These are phyloP conservation scores for Sclerurus mexicanus DNA, from an alignment of 2,113 vertebrate genomes.

Conservation along the genomic window DNA sequence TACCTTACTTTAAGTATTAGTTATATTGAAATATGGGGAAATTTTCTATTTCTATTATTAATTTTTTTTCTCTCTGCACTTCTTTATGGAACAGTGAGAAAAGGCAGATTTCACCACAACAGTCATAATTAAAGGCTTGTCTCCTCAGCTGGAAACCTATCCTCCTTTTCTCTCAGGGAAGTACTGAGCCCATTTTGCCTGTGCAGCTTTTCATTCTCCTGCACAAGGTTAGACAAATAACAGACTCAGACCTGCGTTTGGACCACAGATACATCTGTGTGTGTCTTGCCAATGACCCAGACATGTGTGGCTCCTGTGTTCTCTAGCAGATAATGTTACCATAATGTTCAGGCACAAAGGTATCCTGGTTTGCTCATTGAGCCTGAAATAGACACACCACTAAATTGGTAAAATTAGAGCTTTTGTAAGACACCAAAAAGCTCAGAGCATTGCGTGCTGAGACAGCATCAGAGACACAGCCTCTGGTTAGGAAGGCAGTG, in stretches of 20 bases:
- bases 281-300: not conserved
- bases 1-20: not conserved
- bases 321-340: not conserved
- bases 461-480: not conserved
- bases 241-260: not conserved
- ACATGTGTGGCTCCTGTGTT: accelerated
- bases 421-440: not conserved
- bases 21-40: not conserved
- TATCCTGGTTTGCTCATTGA: not conserved
- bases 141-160: not conserved
- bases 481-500: not conserved
- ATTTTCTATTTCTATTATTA: not conserved
- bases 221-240: not conserved
- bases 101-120: not conserved
- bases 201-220: not conserved
- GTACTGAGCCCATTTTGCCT: not conserved
- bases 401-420: not conserved
- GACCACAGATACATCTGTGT: not conserved
- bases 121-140: not conserved
- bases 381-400: not conserved
- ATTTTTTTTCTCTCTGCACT: not conserved
- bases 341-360: not conserved
- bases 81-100: not conserved
- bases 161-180: not conserved
- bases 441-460: not conserved